phyloP scores from a whole-genome alignment of 2,113 vertebrate genomes.

The Pelodiscus sinensis region DNA sequence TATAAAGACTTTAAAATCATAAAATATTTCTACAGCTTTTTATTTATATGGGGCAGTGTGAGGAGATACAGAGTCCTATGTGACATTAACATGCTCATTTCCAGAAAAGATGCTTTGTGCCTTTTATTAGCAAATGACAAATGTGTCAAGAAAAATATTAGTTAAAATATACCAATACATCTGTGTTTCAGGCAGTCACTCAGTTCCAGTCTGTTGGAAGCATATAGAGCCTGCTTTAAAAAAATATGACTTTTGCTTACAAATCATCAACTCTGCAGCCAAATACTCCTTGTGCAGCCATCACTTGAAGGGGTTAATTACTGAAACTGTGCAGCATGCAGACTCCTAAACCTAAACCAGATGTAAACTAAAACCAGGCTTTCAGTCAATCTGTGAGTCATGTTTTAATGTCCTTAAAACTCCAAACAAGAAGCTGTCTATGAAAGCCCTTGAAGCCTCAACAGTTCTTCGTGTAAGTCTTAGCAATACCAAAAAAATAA shows the following conservation, averaged over 20 bases:
- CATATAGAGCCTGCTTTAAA: not conserved
- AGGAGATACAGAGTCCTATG: not conserved
- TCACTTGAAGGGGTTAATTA: constrained; percentile 69
- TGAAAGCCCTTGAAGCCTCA: constrained; percentile 67
- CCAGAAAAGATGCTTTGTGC: not conserved
- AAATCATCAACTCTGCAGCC: not conserved
- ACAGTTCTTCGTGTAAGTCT: constrained; percentile 64
- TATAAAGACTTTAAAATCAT: not conserved
- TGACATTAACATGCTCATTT: not conserved
- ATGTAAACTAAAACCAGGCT: constrained; percentile 75
- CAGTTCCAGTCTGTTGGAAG: constrained; percentile 3
- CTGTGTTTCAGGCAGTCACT: not conserved
- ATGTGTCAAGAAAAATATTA: not conserved
- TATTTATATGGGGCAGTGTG: not conserved
- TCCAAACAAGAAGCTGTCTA: constrained; percentile 71
- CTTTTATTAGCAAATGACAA: not conserved
- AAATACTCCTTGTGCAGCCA: constrained; percentile 31
- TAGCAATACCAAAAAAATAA: constrained; percentile 60
- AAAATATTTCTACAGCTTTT: not conserved
- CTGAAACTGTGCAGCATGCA: constrained; percentile 50
- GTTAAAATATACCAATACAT: not conserved
- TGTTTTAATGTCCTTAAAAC: constrained; percentile 75
- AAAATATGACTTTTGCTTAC: not conserved
- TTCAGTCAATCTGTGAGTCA: constrained; percentile 74
- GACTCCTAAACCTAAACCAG: constrained; percentile 77